Percentiles rank a stretch among this genome's conserved stretches.
Evolutionary conservation across 1,140 invertebrate genomes (phyloP).

Genomic region (Lordiphosa collinella): DNA sequence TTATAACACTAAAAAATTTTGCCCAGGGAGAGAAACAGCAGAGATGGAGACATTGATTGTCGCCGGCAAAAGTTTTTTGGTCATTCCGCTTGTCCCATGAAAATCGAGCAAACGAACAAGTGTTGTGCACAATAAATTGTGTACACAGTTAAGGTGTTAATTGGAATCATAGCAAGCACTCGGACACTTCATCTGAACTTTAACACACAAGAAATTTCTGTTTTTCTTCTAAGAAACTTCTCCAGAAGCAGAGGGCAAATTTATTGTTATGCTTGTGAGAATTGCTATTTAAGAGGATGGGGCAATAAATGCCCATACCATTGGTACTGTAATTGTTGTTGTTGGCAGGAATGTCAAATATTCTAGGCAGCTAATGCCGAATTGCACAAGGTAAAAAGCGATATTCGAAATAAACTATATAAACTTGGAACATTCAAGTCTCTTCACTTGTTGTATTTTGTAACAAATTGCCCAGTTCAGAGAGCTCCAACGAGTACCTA

Average conservation of each 20-base stretch:
- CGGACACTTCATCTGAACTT: background rate
- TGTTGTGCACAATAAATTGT: conserved; percentile 21
- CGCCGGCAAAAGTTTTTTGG: conserved; percentile 34
- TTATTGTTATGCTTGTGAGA: conserved; percentile 11
- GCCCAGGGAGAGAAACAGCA: conserved; percentile 5
- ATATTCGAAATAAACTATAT: too few relatives aligned
- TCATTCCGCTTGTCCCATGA: conserved; percentile 34
- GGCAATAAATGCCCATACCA: background rate
- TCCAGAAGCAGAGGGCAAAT: conserved; percentile 4
- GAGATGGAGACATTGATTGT: background rate
- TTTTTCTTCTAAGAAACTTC: conserved; percentile 24
- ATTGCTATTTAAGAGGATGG: background rate
- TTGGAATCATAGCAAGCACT: conserved; percentile 31
- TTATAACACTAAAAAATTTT: conserved; percentile 29
- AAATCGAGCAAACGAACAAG: background rate
- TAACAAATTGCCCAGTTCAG: too few relatives aligned
- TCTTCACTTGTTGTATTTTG: too few relatives aligned
- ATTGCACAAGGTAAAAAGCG: too few relatives aligned
- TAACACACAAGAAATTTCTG: background rate
- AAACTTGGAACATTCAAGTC: too few relatives aligned
- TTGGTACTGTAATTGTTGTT: conserved; percentile 5
- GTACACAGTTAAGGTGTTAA: conserved; percentile 38
- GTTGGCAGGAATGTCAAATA: too few relatives aligned
- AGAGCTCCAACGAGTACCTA: too few relatives aligned
- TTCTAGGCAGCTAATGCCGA: too few relatives aligned